These are phyloP conservation scores for Cyprinodon brontotheroides DNA, from an alignment of 2,113 vertebrate genomes.

Conservation along the genomic window DNA sequence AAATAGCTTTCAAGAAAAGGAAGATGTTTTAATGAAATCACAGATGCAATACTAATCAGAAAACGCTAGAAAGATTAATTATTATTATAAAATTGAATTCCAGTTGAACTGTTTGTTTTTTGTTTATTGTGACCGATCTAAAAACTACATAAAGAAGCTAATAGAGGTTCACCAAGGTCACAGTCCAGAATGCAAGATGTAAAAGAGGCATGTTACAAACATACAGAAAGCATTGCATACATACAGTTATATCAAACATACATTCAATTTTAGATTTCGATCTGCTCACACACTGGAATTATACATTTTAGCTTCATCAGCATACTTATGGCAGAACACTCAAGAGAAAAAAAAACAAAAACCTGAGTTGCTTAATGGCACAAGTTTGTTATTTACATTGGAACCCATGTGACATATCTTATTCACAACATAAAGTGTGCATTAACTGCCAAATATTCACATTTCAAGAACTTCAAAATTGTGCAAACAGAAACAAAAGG, in stretches of 20 bases:
- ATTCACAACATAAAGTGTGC: not conserved
- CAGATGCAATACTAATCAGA: not conserved
- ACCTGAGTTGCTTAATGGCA: not conserved
- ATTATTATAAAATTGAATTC: not conserved
- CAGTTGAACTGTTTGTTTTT: not conserved
- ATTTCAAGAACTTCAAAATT: not conserved
- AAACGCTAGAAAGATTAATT: not conserved
- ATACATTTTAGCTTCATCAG: not conserved
- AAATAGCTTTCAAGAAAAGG: not conserved
- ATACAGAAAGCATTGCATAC: not conserved
- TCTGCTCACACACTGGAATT: not conserved
- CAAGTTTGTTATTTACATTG: not conserved
- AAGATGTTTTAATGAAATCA: not conserved
- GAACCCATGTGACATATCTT: not conserved
- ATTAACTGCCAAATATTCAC: too few species aligned
- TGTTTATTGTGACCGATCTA: not conserved
- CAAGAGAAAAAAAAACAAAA: too few species aligned
- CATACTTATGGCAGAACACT: not conserved
- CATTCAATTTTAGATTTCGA: not conserved
- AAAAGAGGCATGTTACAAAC: not conserved
- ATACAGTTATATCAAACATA: not conserved
- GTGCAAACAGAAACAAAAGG: constrained; percentile 7
- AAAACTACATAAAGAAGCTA: not conserved
- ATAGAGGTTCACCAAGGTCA: not conserved
- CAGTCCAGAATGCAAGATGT: not conserved